phyloP scores from a whole-genome alignment of 1,140 invertebrate species.

The Lucilia sericata region DNA sequence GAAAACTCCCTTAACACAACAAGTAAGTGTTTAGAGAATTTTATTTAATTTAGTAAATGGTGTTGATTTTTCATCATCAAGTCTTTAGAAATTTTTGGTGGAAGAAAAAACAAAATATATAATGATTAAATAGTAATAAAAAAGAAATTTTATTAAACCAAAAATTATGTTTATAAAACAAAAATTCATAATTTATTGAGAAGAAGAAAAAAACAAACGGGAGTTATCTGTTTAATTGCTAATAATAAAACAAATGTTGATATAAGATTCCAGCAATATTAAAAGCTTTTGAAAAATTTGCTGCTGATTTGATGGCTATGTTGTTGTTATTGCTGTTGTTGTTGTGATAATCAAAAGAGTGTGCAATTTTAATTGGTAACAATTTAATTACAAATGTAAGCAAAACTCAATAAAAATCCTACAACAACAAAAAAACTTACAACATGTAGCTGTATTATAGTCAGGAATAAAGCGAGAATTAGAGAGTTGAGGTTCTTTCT shows the following conservation, averaged over 20 bases:
- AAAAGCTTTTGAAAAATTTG: not conserved
- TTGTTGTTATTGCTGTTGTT: constrained; percentile 35
- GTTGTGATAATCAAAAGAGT: constrained; percentile 66
- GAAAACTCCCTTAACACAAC: constrained; percentile 15
- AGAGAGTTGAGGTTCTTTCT: constrained; percentile 28
- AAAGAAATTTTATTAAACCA: constrained; percentile 50
- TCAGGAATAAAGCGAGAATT: constrained; percentile 26
- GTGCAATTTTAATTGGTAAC: constrained; percentile 68
- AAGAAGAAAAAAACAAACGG: not conserved
- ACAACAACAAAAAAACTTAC: not conserved
- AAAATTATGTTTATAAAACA: constrained; percentile 49
- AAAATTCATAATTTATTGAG: constrained; percentile 49
- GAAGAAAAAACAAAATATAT: constrained; percentile 46
- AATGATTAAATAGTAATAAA: too few species aligned
- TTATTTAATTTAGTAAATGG: constrained; percentile 66
- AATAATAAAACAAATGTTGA: not conserved
- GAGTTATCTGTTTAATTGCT: constrained; percentile 43
- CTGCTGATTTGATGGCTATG: not conserved
- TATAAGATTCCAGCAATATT: not conserved
- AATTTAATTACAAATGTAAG: constrained; percentile 65
- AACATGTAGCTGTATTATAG: not conserved
- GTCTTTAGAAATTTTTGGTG: constrained; percentile 29
- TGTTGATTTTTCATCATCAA: constrained; percentile 63
- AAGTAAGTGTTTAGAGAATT: constrained; percentile 34
- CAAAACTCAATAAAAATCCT: constrained; percentile 45